Conservation (phyloP, 2,888 invertebrate genomes). For the Lasioglossum oenotherae region DNA sequence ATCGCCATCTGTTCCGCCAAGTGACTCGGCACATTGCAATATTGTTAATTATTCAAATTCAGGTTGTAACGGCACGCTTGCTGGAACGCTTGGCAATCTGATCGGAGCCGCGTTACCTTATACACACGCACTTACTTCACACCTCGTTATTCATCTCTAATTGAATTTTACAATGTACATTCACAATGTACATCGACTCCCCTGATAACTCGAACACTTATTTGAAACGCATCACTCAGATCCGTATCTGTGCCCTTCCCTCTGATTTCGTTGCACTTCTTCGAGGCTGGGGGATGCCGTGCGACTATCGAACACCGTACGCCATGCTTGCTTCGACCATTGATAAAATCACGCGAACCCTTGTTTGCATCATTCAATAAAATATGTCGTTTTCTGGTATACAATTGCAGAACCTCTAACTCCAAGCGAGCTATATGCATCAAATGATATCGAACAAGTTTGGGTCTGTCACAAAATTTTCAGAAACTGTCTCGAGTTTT, state of each 20-base stretch:
- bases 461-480: too few relatives aligned
- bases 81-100: conserved; percentile 50
- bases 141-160: conserved; percentile 47
- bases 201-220: conserved; percentile 9
- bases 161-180: conserved; percentile 38
- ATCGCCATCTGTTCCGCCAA: conserved; percentile 70
- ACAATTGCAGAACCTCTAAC: neutral
- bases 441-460: too few relatives aligned
- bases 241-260: neutral
- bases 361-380: neutral
- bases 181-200: conserved; percentile 5
- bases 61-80: conserved; percentile 42
- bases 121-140: conserved; percentile 28
- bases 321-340: neutral
- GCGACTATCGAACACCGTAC: neutral
- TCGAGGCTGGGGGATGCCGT: neutral
- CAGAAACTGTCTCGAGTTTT: too few relatives aligned
- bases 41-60: conserved; percentile 65
- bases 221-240: neutral
- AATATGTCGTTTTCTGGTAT: neutral
- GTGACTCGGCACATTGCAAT: conserved; percentile 64
- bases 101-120: conserved; percentile 41
- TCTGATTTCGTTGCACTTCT: neutral
- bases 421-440: neutral
- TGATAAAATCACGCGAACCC: neutral